phyloP scores from a whole-genome alignment of 2,113 vertebrate genomes.

The Zapornia atra region DNA sequence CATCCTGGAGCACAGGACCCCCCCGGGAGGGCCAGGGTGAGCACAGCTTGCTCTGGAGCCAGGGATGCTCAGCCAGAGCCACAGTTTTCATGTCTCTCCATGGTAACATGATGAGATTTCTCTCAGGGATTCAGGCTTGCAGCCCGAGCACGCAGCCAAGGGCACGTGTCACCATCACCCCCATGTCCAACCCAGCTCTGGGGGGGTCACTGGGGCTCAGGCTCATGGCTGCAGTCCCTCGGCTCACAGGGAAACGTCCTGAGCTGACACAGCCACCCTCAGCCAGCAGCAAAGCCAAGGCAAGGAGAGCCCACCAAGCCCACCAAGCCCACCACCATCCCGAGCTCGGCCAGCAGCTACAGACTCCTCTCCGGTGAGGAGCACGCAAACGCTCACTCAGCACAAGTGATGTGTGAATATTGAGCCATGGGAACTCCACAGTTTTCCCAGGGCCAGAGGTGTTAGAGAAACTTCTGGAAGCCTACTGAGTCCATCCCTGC shows the following conservation, averaged over 20 bases:
- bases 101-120: not conserved
- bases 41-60: not conserved
- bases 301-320: not conserved
- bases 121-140: not conserved
- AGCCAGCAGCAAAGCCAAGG: not conserved
- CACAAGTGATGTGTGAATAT: not conserved
- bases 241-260: rapidly evolving
- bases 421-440: not conserved
- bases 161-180: not conserved
- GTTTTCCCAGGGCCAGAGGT: not conserved
- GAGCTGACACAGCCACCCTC: not conserved
- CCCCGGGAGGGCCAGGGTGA: not conserved
- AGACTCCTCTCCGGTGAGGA: not conserved
- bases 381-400: not conserved
- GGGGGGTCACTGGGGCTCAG: not conserved
- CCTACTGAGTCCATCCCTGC: not conserved
- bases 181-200: rapidly evolving
- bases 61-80: not conserved
- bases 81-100: not conserved
- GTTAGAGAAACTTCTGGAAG: not conserved
- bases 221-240: rapidly evolving
- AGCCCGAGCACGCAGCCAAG: not conserved
- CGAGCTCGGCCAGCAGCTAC: not conserved
- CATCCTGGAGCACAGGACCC: rapidly evolving
- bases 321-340: not conserved